Conservation (phyloP, 2,797 vertebrate genomes). For the Phylloscopus collybita region DNA sequence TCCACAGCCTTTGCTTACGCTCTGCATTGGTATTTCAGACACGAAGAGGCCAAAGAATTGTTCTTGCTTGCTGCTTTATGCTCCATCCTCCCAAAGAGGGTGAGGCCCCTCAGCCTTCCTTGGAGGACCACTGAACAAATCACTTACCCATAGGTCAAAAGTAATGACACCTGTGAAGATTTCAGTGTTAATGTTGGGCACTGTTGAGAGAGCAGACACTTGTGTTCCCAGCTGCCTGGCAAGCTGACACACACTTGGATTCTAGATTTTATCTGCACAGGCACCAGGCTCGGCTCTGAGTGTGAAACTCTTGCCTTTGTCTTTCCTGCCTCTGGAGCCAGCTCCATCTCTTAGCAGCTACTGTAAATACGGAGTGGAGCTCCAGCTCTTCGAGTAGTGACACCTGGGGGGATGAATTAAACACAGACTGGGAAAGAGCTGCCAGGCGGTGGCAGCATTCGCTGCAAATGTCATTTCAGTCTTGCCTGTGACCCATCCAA, state of each 20-base stretch:
- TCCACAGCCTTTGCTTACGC: neutral
- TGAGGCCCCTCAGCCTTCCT: neutral
- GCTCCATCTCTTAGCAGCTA: neutral
- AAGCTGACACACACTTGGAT: neutral
- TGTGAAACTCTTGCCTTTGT: neutral
- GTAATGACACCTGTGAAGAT: neutral
- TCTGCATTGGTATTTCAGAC: neutral
- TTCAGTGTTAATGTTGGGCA: neutral
- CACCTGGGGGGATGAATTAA: neutral
- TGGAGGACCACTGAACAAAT: neutral
- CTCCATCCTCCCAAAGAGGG: neutral
- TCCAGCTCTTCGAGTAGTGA: neutral
- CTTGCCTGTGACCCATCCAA: neutral
- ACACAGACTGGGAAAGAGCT: neutral
- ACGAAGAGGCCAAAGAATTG: neutral
- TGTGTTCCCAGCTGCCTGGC: neutral
- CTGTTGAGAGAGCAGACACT: neutral
- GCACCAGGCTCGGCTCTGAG: neutral
- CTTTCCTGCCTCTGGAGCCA: neutral
- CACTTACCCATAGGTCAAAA: neutral
- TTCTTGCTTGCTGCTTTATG: neutral
- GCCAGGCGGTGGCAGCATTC: constrained; percentile 50
- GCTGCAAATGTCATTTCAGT: neutral
- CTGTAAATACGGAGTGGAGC: accelerated
- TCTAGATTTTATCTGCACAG: neutral